These are phyloP conservation scores for Himantopus leucocephalus DNA, from an alignment of 2,113 vertebrate genomes.

Conservation along the genomic window DNA sequence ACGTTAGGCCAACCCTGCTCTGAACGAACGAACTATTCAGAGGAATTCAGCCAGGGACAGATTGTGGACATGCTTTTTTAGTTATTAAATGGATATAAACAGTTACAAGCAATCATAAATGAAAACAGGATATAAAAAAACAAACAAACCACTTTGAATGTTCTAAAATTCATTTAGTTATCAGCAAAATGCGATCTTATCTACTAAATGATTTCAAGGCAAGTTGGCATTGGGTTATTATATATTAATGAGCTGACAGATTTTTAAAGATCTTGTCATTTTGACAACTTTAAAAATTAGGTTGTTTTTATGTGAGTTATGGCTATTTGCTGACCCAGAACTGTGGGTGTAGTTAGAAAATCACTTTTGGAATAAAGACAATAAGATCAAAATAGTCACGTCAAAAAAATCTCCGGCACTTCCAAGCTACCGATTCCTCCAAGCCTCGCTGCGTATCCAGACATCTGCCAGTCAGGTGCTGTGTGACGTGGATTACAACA, in stretches of 20 bases:
- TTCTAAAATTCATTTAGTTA: neutral
- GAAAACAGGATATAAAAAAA: neutral
- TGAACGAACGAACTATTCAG: neutral
- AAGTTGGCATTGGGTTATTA: neutral
- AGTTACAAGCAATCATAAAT: neutral
- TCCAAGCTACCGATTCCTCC: neutral
- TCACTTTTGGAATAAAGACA: neutral
- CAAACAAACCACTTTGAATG: neutral
- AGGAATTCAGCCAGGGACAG: conserved; percentile 23
- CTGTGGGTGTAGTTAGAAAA: neutral
- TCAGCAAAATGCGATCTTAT: neutral
- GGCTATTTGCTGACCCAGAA: neutral
- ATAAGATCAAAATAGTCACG: neutral
- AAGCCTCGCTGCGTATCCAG: neutral
- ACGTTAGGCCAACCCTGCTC: neutral
- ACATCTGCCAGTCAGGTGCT: conserved; percentile 50
- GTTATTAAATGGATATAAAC: conserved; percentile 20
- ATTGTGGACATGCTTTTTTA: conserved; percentile 16
- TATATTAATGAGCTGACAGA: neutral
- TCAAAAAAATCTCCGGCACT: neutral
- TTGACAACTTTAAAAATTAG: neutral
- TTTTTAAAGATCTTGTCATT: conserved; percentile 17
- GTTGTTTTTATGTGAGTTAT: neutral
- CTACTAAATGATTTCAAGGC: neutral
- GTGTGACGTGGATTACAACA: neutral